Evolutionary conservation across 2,888 invertebrate genomes (phyloP).

Genomic region (Punctoribates punctum): DNA sequence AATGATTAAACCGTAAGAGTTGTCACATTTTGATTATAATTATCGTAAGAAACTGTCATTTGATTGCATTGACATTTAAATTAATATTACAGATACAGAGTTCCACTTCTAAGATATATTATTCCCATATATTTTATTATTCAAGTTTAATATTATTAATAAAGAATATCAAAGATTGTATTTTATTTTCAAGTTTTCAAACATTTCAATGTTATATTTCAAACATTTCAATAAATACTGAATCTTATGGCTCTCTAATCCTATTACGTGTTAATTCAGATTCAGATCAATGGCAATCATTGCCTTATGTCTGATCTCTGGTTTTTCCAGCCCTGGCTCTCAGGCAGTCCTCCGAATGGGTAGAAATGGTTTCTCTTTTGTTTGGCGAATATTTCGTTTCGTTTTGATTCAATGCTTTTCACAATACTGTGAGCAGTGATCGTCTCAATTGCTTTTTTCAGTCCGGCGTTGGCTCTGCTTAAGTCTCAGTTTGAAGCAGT

Average conservation of each 20-base stretch:
- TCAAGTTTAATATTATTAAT: conserved; percentile 47
- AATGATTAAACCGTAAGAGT: background rate
- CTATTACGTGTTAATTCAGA: too few species aligned
- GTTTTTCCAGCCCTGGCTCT: too few species aligned
- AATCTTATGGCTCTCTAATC: too few species aligned
- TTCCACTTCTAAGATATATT: conserved; percentile 48
- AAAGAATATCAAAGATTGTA: conserved; percentile 12
- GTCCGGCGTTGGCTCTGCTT: background rate
- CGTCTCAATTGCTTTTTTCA: background rate
- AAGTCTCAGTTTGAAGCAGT: background rate
- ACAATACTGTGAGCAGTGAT: too few species aligned
- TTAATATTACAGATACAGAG: conserved; percentile 38
- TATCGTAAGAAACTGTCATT: background rate
- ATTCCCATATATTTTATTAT: conserved; percentile 50
- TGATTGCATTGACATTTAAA: background rate
- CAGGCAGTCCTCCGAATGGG: too few species aligned
- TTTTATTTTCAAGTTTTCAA: conserved; percentile 14
- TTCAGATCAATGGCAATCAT: too few species aligned
- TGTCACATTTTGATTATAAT: background rate
- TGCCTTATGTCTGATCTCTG: too few species aligned
- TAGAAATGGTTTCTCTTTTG: too few species aligned
- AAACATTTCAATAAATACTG: background rate
- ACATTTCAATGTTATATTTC: background rate
- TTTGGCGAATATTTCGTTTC: too few species aligned
- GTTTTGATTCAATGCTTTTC: too few species aligned